Evolutionary conservation across 1,140 invertebrate species (phyloP).

Genomic region (Conopomorpha cramerella): DNA sequence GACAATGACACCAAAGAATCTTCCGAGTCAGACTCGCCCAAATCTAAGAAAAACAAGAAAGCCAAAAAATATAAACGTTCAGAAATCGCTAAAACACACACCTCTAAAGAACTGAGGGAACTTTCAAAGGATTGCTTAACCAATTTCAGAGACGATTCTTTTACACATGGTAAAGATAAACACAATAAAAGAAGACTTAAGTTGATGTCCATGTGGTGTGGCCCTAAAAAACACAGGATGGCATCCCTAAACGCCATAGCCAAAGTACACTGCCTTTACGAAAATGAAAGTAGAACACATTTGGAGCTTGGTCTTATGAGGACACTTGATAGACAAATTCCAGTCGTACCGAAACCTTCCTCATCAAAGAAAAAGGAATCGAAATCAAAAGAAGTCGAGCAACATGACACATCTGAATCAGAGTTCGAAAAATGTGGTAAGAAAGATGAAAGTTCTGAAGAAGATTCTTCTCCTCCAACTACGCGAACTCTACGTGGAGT

Average conservation of each 20-base stretch:
- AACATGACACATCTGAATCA: constrained; percentile 48
- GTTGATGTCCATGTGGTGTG: constrained; percentile 58
- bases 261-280: constrained; percentile 91
- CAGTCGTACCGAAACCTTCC: constrained; percentile 32
- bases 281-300: constrained; percentile 80
- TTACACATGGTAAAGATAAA: constrained; percentile 36
- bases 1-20: constrained; percentile 44
- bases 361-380: constrained; percentile 37
- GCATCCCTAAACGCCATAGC: constrained; percentile 87
- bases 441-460: constrained; percentile 49
- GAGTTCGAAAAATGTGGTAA: constrained; percentile 52
- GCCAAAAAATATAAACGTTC: constrained; percentile 44
- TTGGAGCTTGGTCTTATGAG: constrained; percentile 64
- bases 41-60: constrained; percentile 36
- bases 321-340: constrained; percentile 36
- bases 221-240: constrained; percentile 80
- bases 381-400: constrained; percentile 46
- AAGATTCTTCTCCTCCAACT: constrained; percentile 53
- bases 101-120: constrained; percentile 48
- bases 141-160: constrained; percentile 40
- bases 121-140: constrained; percentile 46
- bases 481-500: constrained; percentile 70
- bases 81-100: constrained; percentile 31
- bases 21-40: constrained; percentile 32
- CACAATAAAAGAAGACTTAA: constrained; percentile 45